Evolutionary conservation across 2,113 vertebrate genomes (phyloP).

Genomic region (Grammomys surdaster): DNA sequence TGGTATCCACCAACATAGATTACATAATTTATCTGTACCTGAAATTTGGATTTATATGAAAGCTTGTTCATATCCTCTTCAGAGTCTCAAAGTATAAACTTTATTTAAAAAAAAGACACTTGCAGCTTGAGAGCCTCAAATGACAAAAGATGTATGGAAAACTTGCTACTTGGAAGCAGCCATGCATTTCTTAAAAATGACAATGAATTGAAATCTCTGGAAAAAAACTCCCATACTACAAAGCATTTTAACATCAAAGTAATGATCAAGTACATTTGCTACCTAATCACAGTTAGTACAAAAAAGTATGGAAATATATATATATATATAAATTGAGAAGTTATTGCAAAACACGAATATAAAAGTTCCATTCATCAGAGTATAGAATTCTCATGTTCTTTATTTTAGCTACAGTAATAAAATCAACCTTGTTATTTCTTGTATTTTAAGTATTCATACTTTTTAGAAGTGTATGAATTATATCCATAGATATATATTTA

Average conservation of each 20-base stretch:
- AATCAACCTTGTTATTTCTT: neutral
- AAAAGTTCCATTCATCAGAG: neutral
- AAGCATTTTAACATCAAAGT: neutral
- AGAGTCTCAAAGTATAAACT: neutral
- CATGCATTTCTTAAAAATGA: neutral
- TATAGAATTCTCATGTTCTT: neutral
- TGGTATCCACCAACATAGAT: slow-evolving; percentile 1
- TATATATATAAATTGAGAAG: no score
- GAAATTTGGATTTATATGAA: slow-evolving; percentile 29
- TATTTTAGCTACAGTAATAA: neutral
- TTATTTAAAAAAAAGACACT: neutral
- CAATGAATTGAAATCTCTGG: neutral
- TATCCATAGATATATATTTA: neutral
- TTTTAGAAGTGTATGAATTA: neutral
- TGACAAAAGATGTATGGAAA: neutral
- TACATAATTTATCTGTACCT: slow-evolving; percentile 26
- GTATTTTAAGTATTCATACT: neutral
- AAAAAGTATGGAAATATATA: neutral
- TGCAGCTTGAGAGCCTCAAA: neutral
- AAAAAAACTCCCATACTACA: neutral
- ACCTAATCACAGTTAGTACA: neutral
- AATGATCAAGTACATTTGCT: slow-evolving; percentile 22
- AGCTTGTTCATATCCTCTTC: neutral
- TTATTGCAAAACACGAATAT: no score
- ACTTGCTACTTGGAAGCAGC: neutral